phyloP scores from a whole-genome alignment of 1,140 invertebrate species.

The Platorchestia sp. region DNA sequence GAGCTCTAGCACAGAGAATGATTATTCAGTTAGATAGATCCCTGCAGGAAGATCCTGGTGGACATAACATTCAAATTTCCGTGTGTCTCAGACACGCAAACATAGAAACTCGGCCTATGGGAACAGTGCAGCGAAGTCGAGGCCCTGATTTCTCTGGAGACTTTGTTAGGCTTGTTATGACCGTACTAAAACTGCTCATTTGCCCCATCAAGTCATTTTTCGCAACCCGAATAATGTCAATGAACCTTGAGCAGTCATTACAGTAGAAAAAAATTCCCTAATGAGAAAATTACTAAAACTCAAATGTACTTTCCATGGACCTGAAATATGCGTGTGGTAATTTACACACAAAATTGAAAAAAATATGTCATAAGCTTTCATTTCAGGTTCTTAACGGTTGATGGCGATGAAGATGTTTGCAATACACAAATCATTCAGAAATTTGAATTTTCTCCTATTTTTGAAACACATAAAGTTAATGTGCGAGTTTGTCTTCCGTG shows the following conservation, averaged over 20 bases:
- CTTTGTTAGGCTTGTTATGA: not conserved
- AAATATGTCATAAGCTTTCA: not conserved
- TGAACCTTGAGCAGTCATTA: not conserved
- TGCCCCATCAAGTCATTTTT: not conserved
- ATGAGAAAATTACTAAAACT: too few relatives aligned
- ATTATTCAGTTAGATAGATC: not conserved
- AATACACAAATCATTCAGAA: not conserved
- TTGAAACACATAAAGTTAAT: too few relatives aligned
- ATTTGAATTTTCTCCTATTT: too few relatives aligned
- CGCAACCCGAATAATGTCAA: not conserved
- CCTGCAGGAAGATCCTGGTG: not conserved
- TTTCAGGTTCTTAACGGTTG: not conserved
- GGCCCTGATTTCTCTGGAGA: constrained; percentile 13
- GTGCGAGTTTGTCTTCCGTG: too few relatives aligned
- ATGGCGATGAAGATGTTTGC: not conserved
- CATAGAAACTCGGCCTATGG: not conserved
- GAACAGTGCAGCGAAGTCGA: not conserved
- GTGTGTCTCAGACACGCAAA: not conserved
- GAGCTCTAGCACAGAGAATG: not conserved
- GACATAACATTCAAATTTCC: not conserved
- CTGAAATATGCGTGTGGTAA: not conserved
- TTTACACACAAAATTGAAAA: not conserved
- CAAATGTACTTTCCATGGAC: too few relatives aligned
- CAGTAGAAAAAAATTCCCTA: not conserved
- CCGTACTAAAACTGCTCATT: not conserved